These are phyloP conservation scores for Anaspis maculata DNA, from an alignment of 2,888 invertebrate genomes.

Conservation along the genomic window DNA sequence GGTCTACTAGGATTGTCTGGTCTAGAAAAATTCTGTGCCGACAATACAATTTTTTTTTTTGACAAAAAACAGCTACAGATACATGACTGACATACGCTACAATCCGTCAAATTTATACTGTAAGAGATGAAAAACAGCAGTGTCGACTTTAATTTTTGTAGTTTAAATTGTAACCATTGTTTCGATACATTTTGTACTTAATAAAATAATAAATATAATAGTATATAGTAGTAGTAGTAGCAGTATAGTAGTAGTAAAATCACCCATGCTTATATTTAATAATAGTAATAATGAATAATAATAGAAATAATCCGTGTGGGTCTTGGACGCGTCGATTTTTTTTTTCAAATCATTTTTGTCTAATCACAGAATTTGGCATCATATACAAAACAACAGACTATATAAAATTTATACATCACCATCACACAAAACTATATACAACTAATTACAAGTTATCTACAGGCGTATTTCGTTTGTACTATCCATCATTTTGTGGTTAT, in stretches of 20 bases:
- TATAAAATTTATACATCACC: no score
- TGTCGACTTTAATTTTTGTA: slow-evolving; percentile 20
- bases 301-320: no score
- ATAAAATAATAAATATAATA: slow-evolving; percentile 23
- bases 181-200: slow-evolving; percentile 26
- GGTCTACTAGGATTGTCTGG: no score
- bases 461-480: no score
- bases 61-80: slow-evolving; percentile 16
- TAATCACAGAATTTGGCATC: no score
- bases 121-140: slow-evolving; percentile 25
- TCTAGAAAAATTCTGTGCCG: no score
- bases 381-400: no score
- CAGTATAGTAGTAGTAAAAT: no score
- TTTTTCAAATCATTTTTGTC: no score
- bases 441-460: no score
- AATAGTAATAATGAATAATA: not conserved
- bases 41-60: slow-evolving; percentile 14
- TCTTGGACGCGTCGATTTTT: not conserved
- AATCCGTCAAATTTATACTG: slow-evolving; percentile 19
- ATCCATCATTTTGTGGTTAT: no score
- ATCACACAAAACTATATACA: slow-evolving; percentile 2
- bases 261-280: slow-evolving; percentile 17
- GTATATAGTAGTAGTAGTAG: slow-evolving; percentile 8
- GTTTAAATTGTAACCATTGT: slow-evolving; percentile 18
- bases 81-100: slow-evolving; percentile 24